phyloP scores from a whole-genome alignment of 2,113 vertebrate species.

The Microcebus murinus region DNA sequence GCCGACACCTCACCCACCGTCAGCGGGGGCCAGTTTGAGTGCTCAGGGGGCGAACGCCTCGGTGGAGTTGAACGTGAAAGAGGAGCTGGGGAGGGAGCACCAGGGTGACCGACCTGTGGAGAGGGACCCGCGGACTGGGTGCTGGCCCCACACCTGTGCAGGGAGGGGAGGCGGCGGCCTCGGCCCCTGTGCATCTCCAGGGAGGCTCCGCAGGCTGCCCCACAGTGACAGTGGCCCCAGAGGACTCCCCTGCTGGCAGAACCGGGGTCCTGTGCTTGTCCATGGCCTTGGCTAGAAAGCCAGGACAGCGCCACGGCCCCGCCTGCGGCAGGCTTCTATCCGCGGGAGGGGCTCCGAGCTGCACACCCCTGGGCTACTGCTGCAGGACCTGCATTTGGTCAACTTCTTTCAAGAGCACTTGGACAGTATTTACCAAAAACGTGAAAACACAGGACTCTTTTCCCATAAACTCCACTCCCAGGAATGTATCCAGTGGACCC shows the following conservation, averaged over 20 bases:
- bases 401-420: neutral
- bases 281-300: neutral
- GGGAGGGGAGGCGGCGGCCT: neutral
- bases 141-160: neutral
- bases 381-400: accelerated
- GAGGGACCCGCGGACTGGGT: too few species aligned
- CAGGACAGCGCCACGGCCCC: neutral
- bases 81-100: neutral
- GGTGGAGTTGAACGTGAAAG: neutral
- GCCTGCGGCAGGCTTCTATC: neutral
- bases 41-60: neutral
- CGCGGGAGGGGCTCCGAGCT: neutral
- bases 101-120: too few species aligned
- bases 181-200: neutral
- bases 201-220: neutral
- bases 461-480: neutral
- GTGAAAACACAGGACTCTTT: neutral
- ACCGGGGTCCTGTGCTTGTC: neutral
- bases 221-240: neutral
- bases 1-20: neutral
- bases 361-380: accelerated
- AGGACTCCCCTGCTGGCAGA: neutral
- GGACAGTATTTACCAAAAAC: neutral
- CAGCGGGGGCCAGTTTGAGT: neutral
- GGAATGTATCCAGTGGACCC: neutral